phyloP scores from a whole-genome alignment of 2,113 vertebrate genomes.

The Zootoca vivipara region DNA sequence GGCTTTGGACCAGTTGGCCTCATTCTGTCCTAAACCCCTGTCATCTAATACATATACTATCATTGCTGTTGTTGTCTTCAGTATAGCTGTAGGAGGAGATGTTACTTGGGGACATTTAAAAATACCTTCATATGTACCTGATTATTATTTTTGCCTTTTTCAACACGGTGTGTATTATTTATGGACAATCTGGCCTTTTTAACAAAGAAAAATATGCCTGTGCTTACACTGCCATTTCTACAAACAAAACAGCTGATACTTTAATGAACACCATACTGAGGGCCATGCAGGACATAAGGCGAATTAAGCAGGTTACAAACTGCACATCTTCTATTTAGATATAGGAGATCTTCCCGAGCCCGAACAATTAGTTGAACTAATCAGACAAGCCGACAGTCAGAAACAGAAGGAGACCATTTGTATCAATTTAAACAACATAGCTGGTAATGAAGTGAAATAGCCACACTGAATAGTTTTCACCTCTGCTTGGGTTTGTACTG shows the following conservation, averaged over 20 bases:
- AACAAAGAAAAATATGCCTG: constrained; percentile 81
- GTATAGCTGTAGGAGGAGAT: neutral
- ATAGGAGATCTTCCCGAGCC: constrained; percentile 69
- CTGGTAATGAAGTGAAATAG: constrained; percentile 79
- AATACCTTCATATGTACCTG: constrained; percentile 11
- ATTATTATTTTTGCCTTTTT: constrained; percentile 58
- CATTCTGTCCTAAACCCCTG: constrained; percentile 12
- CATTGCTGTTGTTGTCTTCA: neutral
- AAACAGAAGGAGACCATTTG: constrained; percentile 85
- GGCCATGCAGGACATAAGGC: constrained; percentile 81
- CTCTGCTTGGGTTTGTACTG: constrained; percentile 64
- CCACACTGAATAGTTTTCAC: constrained; percentile 67
- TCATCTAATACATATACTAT: neutral
- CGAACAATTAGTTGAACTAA: constrained; percentile 76
- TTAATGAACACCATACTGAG: constrained; percentile 83
- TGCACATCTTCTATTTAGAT: constrained; percentile 76
- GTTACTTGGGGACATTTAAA: constrained; percentile 32
- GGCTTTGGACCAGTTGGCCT: neutral
- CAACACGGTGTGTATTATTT: constrained; percentile 69
- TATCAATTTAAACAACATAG: constrained; percentile 83
- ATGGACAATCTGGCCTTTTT: constrained; percentile 79
- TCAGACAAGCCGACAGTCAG: constrained; percentile 77
- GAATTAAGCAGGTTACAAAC: constrained; percentile 81
- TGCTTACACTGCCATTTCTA: constrained; percentile 71
- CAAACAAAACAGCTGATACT: constrained; percentile 80